Base-by-base conservation (phyloP, 2,888 invertebrate species). In the Drosophila bunnanda region DNA sequence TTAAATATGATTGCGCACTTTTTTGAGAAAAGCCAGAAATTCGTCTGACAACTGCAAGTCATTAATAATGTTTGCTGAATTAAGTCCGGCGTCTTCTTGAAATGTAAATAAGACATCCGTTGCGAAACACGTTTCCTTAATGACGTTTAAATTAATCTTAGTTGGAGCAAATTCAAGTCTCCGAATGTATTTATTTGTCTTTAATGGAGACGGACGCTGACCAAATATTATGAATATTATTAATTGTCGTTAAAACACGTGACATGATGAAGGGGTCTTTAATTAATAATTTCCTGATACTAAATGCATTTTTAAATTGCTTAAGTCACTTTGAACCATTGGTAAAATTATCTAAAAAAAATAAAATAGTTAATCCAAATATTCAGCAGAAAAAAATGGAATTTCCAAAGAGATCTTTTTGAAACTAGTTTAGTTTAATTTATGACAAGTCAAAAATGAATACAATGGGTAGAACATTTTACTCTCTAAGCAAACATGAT, bases 341-440 rank as follows among this genome's bases (percentile, higher is more conserved):
- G 4, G 1, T 4, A 15, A 15, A 22, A 4, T 3, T 25, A 13
- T 7, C 25, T 2, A 28, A n/a, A 20, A 39, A 2, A 10, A 22
- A 13, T 30, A 22, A n/a, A n/a, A 20, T 59, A 59, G 2, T 30
- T 57, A 30, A 20, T 59, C 57, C 5, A 20, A 38, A 39, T 30
- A 59, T 39, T 59, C 38, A 39, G 20, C 59, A 30, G 20, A 59
- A 57, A 57, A 57, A 30, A n/a, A 2, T 30, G 58, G 38, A 4
- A 57, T 38, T 39, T 39, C 22, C 58, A n/a, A 13, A 2, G 13
- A 57, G 10, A 9, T 22, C n/a, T 32, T 57, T 30, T 15, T n/a
- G 4, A 32, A 59, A 59, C 59, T 30, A 57, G 59, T 64, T 64
- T 64, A 32, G 6, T 22, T 25, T 34, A 64, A 34, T 65, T 20